A percentile compares a stretch with the other conserved stretches of the same genome.
phyloP scores from a whole-genome alignment of 2,888 invertebrate species.

The Idaea dimidiata region DNA sequence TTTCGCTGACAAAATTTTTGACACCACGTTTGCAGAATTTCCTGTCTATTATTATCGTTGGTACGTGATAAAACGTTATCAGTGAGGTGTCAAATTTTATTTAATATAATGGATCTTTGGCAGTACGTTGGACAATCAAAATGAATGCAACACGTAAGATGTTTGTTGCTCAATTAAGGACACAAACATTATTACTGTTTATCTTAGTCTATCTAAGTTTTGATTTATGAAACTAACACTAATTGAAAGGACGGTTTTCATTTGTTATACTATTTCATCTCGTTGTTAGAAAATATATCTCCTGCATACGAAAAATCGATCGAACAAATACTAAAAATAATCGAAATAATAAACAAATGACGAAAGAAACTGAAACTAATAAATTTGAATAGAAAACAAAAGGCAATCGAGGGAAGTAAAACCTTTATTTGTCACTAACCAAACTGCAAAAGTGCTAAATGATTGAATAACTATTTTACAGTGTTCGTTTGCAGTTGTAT shows the following conservation, averaged over 20 bases:
- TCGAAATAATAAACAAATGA: too few relatives aligned
- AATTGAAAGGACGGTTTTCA: too few relatives aligned
- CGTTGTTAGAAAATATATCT: too few relatives aligned
- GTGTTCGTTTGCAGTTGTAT: background rate
- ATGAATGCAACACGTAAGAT: background rate
- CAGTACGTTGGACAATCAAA: background rate
- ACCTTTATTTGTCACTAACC: background rate
- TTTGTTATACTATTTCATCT: too few relatives aligned
- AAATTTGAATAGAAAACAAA: too few relatives aligned
- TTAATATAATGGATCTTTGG: background rate
- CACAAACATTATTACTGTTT: background rate
- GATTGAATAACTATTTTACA: background rate
- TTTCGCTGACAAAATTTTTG: conserved; percentile 26
- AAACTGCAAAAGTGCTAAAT: background rate
- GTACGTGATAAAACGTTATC: conserved; percentile 20
- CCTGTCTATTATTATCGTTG: conserved; percentile 26
- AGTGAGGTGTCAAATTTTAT: conserved; percentile 6
- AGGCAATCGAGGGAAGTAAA: background rate
- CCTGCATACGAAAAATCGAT: too few relatives aligned
- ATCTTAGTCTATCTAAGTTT: too few relatives aligned
- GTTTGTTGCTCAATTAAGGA: background rate
- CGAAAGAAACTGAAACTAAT: too few relatives aligned
- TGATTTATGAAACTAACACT: too few relatives aligned
- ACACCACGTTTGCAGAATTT: conserved; percentile 17
- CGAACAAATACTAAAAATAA: too few relatives aligned